Conservation (phyloP, 2,113 vertebrate species). For the Phyllopteryx taeniolatus region DNA sequence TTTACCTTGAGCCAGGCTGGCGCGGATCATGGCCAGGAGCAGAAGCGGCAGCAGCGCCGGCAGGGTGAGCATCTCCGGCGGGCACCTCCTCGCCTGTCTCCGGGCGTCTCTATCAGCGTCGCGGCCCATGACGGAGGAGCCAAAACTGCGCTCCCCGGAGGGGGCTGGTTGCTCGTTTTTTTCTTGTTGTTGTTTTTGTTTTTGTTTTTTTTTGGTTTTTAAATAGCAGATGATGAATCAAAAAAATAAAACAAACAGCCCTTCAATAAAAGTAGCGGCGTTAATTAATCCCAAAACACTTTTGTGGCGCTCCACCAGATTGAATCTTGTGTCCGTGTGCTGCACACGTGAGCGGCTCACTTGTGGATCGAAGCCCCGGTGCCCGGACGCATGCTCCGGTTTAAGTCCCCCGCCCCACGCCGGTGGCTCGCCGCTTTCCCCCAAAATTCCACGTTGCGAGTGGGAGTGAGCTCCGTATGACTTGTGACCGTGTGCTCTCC, state of each 20-base stretch:
- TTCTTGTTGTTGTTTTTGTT: background rate
- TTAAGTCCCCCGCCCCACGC: conserved; percentile 17
- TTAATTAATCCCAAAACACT: background rate
- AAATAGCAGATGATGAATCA: background rate
- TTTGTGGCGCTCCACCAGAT: conserved; percentile 5
- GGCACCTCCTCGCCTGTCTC: conserved; percentile 73
- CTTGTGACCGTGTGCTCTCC: conserved; percentile 39
- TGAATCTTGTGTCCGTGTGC: conserved; percentile 36
- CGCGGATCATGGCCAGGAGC: conserved; percentile 77
- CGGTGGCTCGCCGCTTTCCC: conserved; percentile 24
- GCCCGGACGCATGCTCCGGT: conserved; percentile 54
- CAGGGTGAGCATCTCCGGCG: conserved; percentile 74
- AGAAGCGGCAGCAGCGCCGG: conserved; percentile 69
- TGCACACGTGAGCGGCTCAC: conserved; percentile 28
- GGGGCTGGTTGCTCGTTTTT: background rate
- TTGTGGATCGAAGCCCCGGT: conserved; percentile 39
- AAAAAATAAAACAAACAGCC: background rate
- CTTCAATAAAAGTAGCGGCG: background rate
- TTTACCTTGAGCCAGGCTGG: conserved; percentile 87
- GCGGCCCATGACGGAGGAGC: conserved; percentile 77
- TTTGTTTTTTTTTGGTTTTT: background rate
- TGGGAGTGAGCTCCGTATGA: conserved; percentile 14
- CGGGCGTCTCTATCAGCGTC: conserved; percentile 72
- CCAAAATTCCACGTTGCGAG: background rate
- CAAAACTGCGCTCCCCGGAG: conserved; percentile 10